Conservation (phyloP, 1,140 invertebrate genomes). For the Hetaerina americana region DNA sequence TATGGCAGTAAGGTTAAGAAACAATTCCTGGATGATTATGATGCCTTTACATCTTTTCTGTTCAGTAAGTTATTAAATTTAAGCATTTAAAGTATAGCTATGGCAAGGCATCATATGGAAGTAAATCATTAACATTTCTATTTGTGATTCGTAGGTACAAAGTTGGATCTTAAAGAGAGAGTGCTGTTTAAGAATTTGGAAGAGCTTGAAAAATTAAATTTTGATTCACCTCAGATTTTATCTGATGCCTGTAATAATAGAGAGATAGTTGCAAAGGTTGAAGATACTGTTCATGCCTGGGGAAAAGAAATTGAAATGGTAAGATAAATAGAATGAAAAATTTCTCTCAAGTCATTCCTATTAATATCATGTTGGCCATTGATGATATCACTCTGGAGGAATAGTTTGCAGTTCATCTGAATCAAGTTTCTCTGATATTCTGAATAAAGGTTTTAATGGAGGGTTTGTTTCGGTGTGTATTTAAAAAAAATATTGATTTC, state of each 20-base stretch:
- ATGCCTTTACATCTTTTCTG: slow-evolving; percentile 37
- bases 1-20: slow-evolving; percentile 28
- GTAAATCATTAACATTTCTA: not conserved
- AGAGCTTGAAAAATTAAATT: slow-evolving; percentile 21
- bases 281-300: not conserved
- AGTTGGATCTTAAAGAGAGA: slow-evolving; percentile 15
- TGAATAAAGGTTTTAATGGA: too few species aligned
- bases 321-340: too few species aligned
- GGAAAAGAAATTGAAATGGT: not conserved
- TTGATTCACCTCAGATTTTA: slow-evolving; percentile 14
- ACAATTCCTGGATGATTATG: slow-evolving; percentile 40
- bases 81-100: slow-evolving; percentile 2
- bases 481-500: too few species aligned
- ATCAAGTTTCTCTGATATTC: too few species aligned
- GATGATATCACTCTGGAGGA: too few species aligned
- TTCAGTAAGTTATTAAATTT: slow-evolving; percentile 34
- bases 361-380: too few species aligned
- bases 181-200: slow-evolving; percentile 20
- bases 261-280: not conserved
- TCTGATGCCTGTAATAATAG: not conserved
- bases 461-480: too few species aligned
- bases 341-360: too few species aligned
- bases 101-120: too few species aligned
- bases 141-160: slow-evolving; percentile 9
- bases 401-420: too few species aligned